Base-by-base conservation (phyloP, 2,797 vertebrate species). In the Crenichthys baileyi region DNA sequence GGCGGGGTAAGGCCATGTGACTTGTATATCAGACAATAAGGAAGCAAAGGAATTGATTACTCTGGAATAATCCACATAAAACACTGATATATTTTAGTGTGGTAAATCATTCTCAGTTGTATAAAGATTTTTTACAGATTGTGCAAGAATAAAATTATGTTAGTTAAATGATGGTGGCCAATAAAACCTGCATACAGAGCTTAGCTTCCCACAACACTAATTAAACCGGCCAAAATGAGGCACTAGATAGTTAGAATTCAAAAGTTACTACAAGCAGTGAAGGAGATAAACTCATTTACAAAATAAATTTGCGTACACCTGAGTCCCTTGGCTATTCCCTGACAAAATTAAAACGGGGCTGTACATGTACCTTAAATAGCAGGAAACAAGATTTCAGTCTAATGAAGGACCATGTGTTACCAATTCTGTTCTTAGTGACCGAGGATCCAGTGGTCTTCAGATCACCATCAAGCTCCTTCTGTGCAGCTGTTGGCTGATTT, bases 1-100 rank as follows among this genome's bases (percentile, higher is more conserved):
- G 97, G 96, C 0, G 95, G 95, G 93, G 98, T 99, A 89, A 98
- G 97, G 72, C 24, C 58, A 53, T 15, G 26, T n/a, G 7, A 78
- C 13, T 26, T 15, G 5, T 39, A 29, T 67, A 24, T 5, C 5
- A 5, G 0, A 41, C 13, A 29, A 24, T 31, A 41, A 72, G 60
- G 26, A 80, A 63, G 16, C 0, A 1, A 53, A 76, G 4, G 39
- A 51, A 24, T 67, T 4, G 36, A 36, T 36, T 36, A 36, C 3
- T 36, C 36, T 4, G 36, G 36, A 36, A 36, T 36, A 36, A 36
- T 36, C 36, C 36, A 36, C 36, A 36, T 36, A 3, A 36, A 36
- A 26, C 7, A 58, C 24, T 58, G 24, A 26, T 2, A 26, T 58
- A 26, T 58, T 58, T 58, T 58, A n/a, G 24, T n/a, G 8, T 26